Conservation (phyloP, 2,113 vertebrate species). For the Atractosteus spatula region DNA sequence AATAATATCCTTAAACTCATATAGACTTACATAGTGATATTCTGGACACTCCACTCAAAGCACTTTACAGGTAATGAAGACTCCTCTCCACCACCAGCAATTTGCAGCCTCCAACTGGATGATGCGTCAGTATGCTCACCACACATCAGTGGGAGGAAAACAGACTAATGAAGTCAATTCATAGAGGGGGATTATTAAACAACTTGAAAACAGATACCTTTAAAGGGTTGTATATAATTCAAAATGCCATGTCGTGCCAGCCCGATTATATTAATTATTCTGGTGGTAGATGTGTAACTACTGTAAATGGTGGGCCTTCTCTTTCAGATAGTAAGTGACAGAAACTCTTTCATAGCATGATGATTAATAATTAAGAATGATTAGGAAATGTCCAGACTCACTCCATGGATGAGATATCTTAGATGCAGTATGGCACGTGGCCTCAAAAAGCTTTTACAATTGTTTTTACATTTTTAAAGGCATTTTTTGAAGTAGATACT, state of each 20-base stretch:
- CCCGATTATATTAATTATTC: conserved; percentile 9
- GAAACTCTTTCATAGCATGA: conserved; percentile 20
- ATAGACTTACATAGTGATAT: too few species aligned
- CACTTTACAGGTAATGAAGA: too few species aligned
- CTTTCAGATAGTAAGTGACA: conserved; percentile 31
- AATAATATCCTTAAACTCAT: too few species aligned
- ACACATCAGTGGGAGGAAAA: too few species aligned
- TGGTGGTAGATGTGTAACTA: conserved; percentile 44
- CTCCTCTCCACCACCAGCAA: too few species aligned
- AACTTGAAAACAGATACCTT: too few species aligned
- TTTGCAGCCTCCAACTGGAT: too few species aligned
- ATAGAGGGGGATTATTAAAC: too few species aligned
- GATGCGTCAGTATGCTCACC: too few species aligned
- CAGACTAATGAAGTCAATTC: too few species aligned
- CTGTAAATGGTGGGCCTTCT: conserved; percentile 60
- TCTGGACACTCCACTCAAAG: too few species aligned
- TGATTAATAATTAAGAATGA: conserved; percentile 14
- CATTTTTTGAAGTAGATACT: conserved; percentile 51
- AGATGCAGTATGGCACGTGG: conserved; percentile 48
- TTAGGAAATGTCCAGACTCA: conserved; percentile 42
- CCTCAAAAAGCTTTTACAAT: conserved; percentile 35
- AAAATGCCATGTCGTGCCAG: neutral
- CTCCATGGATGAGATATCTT: conserved; percentile 14
- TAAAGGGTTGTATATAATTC: neutral
- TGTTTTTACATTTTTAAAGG: conserved; percentile 36